phyloP scores from a whole-genome alignment of 2,113 vertebrate genomes.

The Scomber scombrus region DNA sequence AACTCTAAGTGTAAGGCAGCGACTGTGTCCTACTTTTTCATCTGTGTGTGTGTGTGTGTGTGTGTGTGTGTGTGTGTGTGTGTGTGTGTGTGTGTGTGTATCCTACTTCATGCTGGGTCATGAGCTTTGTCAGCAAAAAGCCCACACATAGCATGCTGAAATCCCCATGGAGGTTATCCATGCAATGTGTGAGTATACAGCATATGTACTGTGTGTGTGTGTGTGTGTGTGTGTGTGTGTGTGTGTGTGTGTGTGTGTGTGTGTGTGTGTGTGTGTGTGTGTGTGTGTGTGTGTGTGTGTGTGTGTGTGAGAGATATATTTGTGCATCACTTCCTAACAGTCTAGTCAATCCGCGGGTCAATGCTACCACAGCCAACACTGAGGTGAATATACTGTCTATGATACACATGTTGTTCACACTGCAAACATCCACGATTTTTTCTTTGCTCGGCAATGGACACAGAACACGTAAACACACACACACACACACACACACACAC shows the following conservation, averaged over 20 bases:
- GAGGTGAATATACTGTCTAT: no score
- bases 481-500: no score
- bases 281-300: not conserved
- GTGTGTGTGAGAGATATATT: not conserved
- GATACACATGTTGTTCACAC: no score
- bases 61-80: slow-evolving; percentile 1
- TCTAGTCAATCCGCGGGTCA: no score
- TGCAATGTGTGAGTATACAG: not conserved
- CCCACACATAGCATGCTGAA: slow-evolving; percentile 17
- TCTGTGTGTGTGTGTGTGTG: slow-evolving; percentile 37
- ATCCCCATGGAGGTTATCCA: slow-evolving; percentile 21
- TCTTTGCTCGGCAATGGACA: no score
- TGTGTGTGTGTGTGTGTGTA: slow-evolving; percentile 33
- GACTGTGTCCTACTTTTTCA: slow-evolving; percentile 63
- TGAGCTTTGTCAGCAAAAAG: slow-evolving; percentile 67
- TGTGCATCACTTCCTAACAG: no score
- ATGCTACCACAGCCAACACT: no score
- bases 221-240: not conserved
- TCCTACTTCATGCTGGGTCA: slow-evolving; percentile 27
- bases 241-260: not conserved
- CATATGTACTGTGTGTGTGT: not conserved
- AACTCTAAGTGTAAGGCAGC: slow-evolving; percentile 42
- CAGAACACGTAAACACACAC: no score
- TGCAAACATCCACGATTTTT: no score
- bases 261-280: not conserved